Conservation (phyloP, 2,888 invertebrate genomes). For the Callimorpha dominula region DNA sequence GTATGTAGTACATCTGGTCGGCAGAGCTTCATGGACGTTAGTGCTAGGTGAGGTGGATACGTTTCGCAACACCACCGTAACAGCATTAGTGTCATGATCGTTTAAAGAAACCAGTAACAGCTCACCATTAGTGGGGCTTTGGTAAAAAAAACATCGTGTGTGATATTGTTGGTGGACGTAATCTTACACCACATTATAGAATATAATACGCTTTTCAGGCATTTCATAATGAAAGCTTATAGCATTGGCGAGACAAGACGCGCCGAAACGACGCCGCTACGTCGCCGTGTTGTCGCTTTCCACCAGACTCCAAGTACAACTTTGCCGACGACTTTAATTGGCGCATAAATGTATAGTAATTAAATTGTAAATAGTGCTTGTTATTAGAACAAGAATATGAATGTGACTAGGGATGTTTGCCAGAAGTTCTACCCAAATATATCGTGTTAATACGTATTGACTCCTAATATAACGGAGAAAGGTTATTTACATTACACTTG, state of each 20-base stretch:
- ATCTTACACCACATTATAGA: conserved; percentile 9
- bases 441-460: conserved; percentile 51
- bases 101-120: no score
- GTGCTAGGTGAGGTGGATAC: neutral
- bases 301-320: conserved; percentile 21
- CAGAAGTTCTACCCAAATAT: conserved; percentile 39
- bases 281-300: conserved; percentile 19
- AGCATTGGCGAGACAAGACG: conserved; percentile 23
- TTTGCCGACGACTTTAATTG: conserved; percentile 33
- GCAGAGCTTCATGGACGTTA: neutral
- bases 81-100: no score
- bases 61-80: no score
- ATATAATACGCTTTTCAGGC: conserved; percentile 8
- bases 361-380: no score
- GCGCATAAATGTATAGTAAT: conserved; percentile 26
- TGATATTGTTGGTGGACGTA: neutral
- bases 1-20: neutral
- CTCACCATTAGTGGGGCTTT: neutral
- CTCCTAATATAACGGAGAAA: conserved; percentile 41
- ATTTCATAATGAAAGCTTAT: conserved; percentile 24
- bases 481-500: conserved; percentile 40
- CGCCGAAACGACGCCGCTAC: neutral
- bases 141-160: neutral
- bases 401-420: conserved; percentile 19
- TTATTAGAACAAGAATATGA: conserved; percentile 25